Evolutionary conservation across 2,888 invertebrate species (phyloP).

Genomic region (Agonopterix heracliana): DNA sequence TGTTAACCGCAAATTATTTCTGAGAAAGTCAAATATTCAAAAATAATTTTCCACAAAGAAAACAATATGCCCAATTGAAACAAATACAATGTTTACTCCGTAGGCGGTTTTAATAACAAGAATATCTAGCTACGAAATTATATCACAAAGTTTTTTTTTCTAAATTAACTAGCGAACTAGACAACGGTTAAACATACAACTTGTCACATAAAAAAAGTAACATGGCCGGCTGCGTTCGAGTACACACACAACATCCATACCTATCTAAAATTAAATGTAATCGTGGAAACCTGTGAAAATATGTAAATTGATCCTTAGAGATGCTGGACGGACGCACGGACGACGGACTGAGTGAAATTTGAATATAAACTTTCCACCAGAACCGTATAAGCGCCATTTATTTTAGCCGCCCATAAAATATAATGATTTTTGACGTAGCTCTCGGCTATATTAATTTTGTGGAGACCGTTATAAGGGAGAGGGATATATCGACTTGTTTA

Average conservation of each 20-base stretch:
- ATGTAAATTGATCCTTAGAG: conserved; percentile 75
- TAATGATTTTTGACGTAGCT: conserved; percentile 73
- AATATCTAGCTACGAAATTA: no score
- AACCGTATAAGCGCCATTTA: conserved; percentile 71
- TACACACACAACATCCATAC: conserved; percentile 15
- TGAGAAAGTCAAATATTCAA: conserved; percentile 52
- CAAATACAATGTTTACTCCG: neutral
- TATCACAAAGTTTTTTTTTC: no score
- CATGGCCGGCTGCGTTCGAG: no score
- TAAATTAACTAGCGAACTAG: no score
- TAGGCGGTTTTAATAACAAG: neutral
- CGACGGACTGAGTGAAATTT: conserved; percentile 67
- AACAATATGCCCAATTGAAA: conserved; percentile 5
- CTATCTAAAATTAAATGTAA: conserved; percentile 55
- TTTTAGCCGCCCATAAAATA: conserved; percentile 71
- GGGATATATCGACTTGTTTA: conserved; percentile 53
- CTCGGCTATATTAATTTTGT: conserved; percentile 64
- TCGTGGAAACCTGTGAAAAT: conserved; percentile 72
- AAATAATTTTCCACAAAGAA: conserved; percentile 53
- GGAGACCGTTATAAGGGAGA: conserved; percentile 37
- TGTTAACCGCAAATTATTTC: conserved; percentile 53
- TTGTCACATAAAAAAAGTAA: no score
- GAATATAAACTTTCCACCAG: conserved; percentile 71
- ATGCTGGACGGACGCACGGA: conserved; percentile 67
- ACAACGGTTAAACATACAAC: no score